Base-by-base conservation (phyloP, 2,888 invertebrate species). In the Diadegma fenestrale region DNA sequence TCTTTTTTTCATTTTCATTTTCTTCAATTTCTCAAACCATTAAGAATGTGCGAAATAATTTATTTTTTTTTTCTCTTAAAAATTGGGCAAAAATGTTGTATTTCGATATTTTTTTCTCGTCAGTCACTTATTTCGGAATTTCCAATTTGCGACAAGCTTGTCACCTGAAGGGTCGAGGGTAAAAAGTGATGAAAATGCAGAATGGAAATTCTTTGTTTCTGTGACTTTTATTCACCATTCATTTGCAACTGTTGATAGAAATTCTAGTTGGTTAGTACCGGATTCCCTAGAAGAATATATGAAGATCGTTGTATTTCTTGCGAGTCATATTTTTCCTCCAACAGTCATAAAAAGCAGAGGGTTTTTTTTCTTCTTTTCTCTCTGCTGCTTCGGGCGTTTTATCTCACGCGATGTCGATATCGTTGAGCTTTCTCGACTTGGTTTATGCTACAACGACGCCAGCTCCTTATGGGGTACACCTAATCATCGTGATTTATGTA, bases 381-480 rank as follows among this genome's bases (percentile, higher is more conserved):
- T 14, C 30, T 8, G n/a, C 26, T 26, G 6, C 8, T 17, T 14
- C 37, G 7, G 22, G 8, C 22, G 6, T 51, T 26, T 63, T 33
- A 41, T 14, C 63, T 72, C 58, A 17, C 26, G 45, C 45, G 22
- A 75, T 30, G 75, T 75, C 63, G 33, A 45, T 45, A 26, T 63
- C 41, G 63, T 63, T 63, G 43, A 33, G 63, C 10, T 75, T 75
- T 30, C 8, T 33, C 45, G 30, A n/a, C 45, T 2, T 41, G 45
- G 61, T 33, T 41, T 17, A 58, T 58, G n/a, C 51, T 45, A 45
- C n/a, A 63, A 63, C 41, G 77, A 37, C 77, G 71, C 76, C 80
- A 80, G 84, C 76, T 75, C 84, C 76, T 77, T 66, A 33, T 48
- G 68, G 61, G 80, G 48, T 80, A 68, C 61, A 73, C 76, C 58